These are phyloP conservation scores for Galeruca laticollis DNA, from an alignment of 2,888 invertebrate genomes.

Conservation along the genomic window DNA sequence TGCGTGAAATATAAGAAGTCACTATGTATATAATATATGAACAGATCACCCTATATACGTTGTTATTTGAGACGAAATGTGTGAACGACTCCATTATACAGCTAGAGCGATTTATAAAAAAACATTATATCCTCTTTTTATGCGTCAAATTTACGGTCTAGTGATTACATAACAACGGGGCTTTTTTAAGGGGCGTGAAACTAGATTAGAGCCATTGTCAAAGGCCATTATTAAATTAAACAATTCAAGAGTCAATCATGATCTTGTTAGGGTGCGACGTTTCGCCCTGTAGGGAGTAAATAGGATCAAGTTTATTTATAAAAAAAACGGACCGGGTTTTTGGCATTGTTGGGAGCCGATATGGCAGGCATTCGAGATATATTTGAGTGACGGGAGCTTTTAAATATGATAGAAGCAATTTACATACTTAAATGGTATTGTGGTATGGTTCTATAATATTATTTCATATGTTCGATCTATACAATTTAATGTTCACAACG, in stretches of 20 bases:
- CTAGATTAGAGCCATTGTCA: slow-evolving; percentile 61
- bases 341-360: slow-evolving; percentile 30
- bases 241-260: slow-evolving; percentile 61
- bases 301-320: slow-evolving; percentile 42
- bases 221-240: slow-evolving; percentile 60
- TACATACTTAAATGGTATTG: slow-evolving; percentile 2
- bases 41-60: neutral
- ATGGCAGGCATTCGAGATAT: slow-evolving; percentile 23
- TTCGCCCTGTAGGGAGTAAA: slow-evolving; percentile 42
- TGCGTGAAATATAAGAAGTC: no score
- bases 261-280: slow-evolving; percentile 53
- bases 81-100: slow-evolving; percentile 44
- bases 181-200: slow-evolving; percentile 60
- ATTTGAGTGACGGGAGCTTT: slow-evolving; percentile 24
- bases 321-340: slow-evolving; percentile 33
- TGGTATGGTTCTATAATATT: slow-evolving; percentile 5
- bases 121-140: slow-evolving; percentile 55
- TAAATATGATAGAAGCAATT: neutral
- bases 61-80: slow-evolving; percentile 17
- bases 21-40: no score
- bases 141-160: slow-evolving; percentile 58
- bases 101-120: slow-evolving; percentile 47
- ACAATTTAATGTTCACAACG: no score
- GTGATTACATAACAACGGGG: slow-evolving; percentile 54
- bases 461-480: no score